A percentile compares a stretch with the other conserved stretches of the same genome.
Conservation (phyloP, 2,888 invertebrate genomes). For the Lamellibrachia columna region DNA sequence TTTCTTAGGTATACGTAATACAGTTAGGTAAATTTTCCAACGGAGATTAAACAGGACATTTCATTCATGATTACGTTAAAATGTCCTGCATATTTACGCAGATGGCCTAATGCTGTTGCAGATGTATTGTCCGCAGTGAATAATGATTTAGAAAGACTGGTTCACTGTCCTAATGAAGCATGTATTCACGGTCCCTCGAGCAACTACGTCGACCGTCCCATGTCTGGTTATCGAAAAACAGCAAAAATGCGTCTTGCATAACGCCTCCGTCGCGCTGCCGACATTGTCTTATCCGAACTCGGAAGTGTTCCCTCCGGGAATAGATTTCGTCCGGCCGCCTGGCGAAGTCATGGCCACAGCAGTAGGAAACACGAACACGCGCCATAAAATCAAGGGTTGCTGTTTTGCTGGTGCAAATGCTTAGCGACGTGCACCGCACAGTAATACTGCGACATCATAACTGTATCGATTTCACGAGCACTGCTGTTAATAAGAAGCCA, state of each 20-base stretch:
- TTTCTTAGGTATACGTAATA: too few relatives aligned
- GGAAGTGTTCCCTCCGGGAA: not conserved
- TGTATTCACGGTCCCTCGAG: not conserved
- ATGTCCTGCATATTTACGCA: not conserved
- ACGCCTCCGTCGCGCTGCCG: not conserved
- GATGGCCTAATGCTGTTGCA: not conserved
- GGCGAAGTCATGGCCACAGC: not conserved
- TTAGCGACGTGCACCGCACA: not conserved
- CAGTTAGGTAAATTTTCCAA: too few relatives aligned
- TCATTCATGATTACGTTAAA: too few relatives aligned
- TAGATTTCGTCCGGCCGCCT: not conserved
- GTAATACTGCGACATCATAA: not conserved
- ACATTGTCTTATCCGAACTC: not conserved
- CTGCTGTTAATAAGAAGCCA: not conserved
- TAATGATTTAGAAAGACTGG: not conserved
- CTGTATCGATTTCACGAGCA: not conserved
- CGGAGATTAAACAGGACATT: too few relatives aligned
- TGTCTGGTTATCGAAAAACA: slow-evolving; percentile 6
- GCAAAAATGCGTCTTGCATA: not conserved
- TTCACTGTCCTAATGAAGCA: not conserved
- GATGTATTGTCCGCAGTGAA: not conserved
- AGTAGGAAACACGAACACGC: not conserved
- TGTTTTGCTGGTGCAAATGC: not conserved
- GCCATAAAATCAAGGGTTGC: not conserved
- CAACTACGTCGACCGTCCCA: not conserved